phyloP scores from a whole-genome alignment of 23 tunicate genomes.

The Corella eumyota region DNA sequence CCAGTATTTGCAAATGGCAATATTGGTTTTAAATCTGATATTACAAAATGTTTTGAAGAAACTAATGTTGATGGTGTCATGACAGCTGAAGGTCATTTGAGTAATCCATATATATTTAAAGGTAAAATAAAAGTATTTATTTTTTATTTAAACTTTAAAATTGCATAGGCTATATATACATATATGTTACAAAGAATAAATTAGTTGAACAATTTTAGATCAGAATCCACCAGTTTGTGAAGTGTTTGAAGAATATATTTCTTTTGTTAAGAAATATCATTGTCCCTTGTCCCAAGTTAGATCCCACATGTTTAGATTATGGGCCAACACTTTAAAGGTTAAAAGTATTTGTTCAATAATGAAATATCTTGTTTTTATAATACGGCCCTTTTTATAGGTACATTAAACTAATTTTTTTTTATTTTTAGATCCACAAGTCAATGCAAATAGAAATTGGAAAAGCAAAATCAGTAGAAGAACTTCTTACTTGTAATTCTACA shows the following conservation, averaged over 20 bases:
- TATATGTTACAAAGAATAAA: too few relatives aligned
- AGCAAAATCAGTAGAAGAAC: conserved; percentile 19
- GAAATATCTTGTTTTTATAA: too few relatives aligned
- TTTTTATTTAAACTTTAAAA: too few relatives aligned
- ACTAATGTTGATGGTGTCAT: conserved; percentile 94
- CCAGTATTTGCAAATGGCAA: conserved; percentile 96
- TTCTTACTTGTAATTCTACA: conserved; percentile 17
- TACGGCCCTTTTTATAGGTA: neutral
- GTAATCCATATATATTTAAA: conserved; percentile 78
- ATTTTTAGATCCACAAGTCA: conserved; percentile 21
- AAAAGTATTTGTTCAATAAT: too few relatives aligned
- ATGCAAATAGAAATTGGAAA: conserved; percentile 23
- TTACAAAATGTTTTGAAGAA: conserved; percentile 49
- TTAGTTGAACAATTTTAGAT: neutral
- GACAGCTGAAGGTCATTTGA: conserved; percentile 88
- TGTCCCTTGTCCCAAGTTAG: conserved; percentile 43
- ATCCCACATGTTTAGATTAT: conserved; percentile 55
- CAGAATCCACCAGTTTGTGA: conserved; percentile 14
- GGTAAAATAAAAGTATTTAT: neutral
- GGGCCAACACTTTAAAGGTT: conserved; percentile 50
- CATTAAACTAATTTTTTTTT: neutral
- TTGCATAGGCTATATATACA: too few relatives aligned
- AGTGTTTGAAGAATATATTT: conserved; percentile 51
- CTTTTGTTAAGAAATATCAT: conserved; percentile 31
- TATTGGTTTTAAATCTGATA: conserved; percentile 50